phyloP scores from a whole-genome alignment of 2,888 invertebrate genomes.

The Apamea crenata region DNA sequence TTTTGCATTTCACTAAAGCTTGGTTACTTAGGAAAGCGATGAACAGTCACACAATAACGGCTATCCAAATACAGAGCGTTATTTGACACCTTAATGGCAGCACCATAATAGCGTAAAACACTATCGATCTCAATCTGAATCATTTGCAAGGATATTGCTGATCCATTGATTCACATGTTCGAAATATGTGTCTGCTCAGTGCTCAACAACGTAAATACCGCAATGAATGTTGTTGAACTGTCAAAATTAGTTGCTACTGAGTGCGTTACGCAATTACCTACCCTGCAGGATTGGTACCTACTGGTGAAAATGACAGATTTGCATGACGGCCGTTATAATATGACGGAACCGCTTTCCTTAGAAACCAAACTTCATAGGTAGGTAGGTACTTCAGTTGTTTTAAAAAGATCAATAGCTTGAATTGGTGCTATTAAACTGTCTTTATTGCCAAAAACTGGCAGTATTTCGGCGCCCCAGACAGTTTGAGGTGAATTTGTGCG shows the following conservation, averaged over 20 bases:
- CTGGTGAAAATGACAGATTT: not conserved
- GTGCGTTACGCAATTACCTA: too few relatives aligned
- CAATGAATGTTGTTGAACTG: too few relatives aligned
- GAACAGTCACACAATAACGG: not conserved
- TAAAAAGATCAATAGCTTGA: not conserved
- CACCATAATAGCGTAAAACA: too few relatives aligned
- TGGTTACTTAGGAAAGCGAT: not conserved
- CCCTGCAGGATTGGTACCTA: not conserved
- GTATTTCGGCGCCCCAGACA: not conserved
- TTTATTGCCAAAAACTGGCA: conserved; percentile 7
- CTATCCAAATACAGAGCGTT: not conserved
- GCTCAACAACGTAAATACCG: too few relatives aligned
- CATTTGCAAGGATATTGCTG: too few relatives aligned
- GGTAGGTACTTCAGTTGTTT: too few relatives aligned
- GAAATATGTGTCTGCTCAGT: too few relatives aligned
- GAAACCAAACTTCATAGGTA: not conserved
- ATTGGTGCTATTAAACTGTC: not conserved
- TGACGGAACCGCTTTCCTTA: not conserved
- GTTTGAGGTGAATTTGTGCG: not conserved
- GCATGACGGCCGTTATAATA: not conserved
- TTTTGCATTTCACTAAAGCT: not conserved
- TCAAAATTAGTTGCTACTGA: too few relatives aligned
- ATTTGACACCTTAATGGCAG: not conserved
- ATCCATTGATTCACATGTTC: too few relatives aligned
- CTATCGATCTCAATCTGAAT: too few relatives aligned